Conservation (phyloP, 2,888 invertebrate species). For the Epinotia ramella region DNA sequence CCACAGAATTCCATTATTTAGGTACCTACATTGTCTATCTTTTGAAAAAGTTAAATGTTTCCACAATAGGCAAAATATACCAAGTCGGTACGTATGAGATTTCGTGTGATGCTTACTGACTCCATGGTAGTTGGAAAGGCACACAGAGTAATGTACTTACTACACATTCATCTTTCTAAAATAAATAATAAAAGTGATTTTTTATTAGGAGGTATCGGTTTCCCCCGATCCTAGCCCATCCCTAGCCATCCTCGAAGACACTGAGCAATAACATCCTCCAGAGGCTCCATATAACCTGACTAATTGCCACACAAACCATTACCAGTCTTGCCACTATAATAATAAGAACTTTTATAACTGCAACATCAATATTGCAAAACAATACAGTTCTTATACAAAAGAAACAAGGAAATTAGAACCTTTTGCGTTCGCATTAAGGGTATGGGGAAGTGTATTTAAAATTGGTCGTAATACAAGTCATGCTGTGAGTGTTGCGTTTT, state of each 20-base stretch:
- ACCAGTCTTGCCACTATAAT: slow-evolving; percentile 39
- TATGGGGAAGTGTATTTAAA: slow-evolving; percentile 33
- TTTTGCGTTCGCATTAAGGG: slow-evolving; percentile 44
- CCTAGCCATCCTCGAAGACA: slow-evolving; percentile 71
- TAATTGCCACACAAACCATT: slow-evolving; percentile 40
- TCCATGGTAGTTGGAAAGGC: neutral
- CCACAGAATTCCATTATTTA: too few relatives aligned
- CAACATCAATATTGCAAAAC: slow-evolving; percentile 50
- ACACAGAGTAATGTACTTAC: neutral
- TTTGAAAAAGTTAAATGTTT: too few relatives aligned
- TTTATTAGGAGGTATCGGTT: slow-evolving; percentile 33
- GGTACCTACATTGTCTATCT: too few relatives aligned
- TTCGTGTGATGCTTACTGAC: neutral
- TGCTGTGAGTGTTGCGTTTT: slow-evolving; percentile 70
- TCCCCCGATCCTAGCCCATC: slow-evolving; percentile 58
- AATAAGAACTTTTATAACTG: slow-evolving; percentile 46
- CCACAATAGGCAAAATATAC: too few relatives aligned
- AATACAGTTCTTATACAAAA: slow-evolving; percentile 47
- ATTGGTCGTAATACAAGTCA: slow-evolving; percentile 41
- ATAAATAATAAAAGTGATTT: neutral
- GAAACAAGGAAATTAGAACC: slow-evolving; percentile 46
- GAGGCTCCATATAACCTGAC: slow-evolving; percentile 60
- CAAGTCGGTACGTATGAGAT: too few relatives aligned
- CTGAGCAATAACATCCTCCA: slow-evolving; percentile 78
- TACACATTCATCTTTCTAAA: neutral